Evolutionary conservation across 2,888 invertebrate species (phyloP), one percentile per base, ranked within the genome.

Genomic region (Spilosoma lubricipeda): DNA sequence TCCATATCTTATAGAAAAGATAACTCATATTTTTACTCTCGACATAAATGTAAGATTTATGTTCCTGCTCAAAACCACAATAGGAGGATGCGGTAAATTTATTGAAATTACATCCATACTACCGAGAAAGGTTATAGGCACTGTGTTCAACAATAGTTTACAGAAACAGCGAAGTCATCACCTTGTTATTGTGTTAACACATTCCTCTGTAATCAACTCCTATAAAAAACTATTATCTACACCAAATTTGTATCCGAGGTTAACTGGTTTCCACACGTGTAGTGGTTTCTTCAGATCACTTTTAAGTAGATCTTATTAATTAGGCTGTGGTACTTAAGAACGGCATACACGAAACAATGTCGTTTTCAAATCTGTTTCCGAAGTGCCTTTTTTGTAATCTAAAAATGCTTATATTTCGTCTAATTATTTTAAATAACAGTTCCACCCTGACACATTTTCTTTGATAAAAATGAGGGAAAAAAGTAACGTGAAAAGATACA

Each of bases 51-150:
- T 83, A 73, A 82, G 76, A 88, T 89, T 89, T 90, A 91, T 90
- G 86, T 87, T 85, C 80, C 81, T 81, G 81, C 82, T 84, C 80
- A 77, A 85, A 88, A 89, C 90, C 90, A 88, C 89, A 91, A 89
- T 86, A 88, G 86, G 82, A 85, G 88, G 90, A 90, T 90, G 89
- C 83, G 88, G 88, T 88, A 86, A 88, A 88, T 89, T 88, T 90
- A 91, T 90, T 91, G 87, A 89, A 90, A 90, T 89, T 83, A 80
- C 83, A 82, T 85, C 83, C 84, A 88, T 88, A 88, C 83, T 82
- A 80, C 81, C 76, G 77, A 82, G 79, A 83, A 79, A 77, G 73
- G 73, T 73, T 73, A 75, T 71, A 82, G 79, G 81, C 78, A 76
- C 67, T 77, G 73, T 72, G 73, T 68, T 39, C 70, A 59, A 30